These are phyloP conservation scores for Brachionus calyciflorus DNA, from an alignment of 1,140 invertebrate genomes.

Conservation along the genomic window DNA sequence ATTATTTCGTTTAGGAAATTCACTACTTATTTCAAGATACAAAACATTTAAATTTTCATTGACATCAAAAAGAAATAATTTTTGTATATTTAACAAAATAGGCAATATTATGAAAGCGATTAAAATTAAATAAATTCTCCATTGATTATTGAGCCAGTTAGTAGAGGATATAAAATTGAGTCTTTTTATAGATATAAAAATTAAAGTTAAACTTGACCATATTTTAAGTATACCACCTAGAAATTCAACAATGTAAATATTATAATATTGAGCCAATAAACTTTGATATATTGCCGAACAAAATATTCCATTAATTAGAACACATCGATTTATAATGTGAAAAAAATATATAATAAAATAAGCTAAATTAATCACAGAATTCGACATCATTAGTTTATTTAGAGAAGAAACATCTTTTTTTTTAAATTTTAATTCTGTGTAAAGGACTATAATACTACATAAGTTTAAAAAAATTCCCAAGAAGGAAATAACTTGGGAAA, in stretches of 20 bases:
- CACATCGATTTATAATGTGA: constrained; percentile 14
- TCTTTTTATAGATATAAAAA: neutral
- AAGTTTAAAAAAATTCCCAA: too few relatives aligned
- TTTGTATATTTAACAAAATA: too few relatives aligned
- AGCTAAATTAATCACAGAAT: neutral
- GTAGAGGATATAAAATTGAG: neutral
- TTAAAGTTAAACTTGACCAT: neutral
- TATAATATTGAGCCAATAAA: neutral
- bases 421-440: neutral
- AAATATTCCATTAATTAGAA: constrained; percentile 1
- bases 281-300: neutral
- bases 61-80: too few relatives aligned
- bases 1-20: too few relatives aligned
- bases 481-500: too few relatives aligned
- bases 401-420: neutral
- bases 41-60: too few relatives aligned
- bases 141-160: too few relatives aligned
- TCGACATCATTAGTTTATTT: neutral
- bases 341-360: neutral
- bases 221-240: neutral
- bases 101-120: too few relatives aligned
- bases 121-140: too few relatives aligned
- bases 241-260: constrained; percentile 18
- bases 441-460: too few relatives aligned
- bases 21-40: too few relatives aligned